These are phyloP conservation scores for Diaperis boleti DNA, from an alignment of 2,888 invertebrate species.

Conservation along the genomic window DNA sequence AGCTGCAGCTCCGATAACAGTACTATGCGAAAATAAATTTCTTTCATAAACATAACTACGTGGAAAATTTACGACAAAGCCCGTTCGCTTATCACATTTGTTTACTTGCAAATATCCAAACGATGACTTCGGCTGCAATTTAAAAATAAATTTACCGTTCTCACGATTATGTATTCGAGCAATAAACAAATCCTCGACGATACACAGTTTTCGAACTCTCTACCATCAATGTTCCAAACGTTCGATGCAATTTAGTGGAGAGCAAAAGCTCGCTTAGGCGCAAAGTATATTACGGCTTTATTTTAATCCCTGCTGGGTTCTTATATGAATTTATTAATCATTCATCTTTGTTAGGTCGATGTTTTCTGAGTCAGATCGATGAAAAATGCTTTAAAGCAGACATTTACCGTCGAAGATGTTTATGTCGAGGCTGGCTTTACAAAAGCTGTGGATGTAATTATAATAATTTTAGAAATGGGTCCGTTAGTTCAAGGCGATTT, in stretches of 20 bases:
- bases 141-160: constrained; percentile 36
- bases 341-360: constrained; percentile 25
- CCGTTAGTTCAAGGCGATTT: no score
- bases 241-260: constrained; percentile 25
- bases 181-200: constrained; percentile 14
- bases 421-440: constrained; percentile 50
- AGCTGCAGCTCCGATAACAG: background rate
- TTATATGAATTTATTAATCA: constrained; percentile 37
- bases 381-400: constrained; percentile 25
- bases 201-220: constrained; percentile 14
- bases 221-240: constrained; percentile 19
- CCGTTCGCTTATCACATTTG: constrained; percentile 29
- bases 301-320: constrained; percentile 36
- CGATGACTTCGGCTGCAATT: constrained; percentile 25
- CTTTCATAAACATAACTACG: constrained; percentile 1
- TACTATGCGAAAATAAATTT: background rate
- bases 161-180: constrained; percentile 16
- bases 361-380: constrained; percentile 23
- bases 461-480: no score
- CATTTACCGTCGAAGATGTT: constrained; percentile 25
- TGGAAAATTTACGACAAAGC: constrained; percentile 26
- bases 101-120: constrained; percentile 25
- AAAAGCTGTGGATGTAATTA: constrained; percentile 26
- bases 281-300: constrained; percentile 31
- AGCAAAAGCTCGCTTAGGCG: constrained; percentile 11